Conservation (phyloP, 2,113 vertebrate species). For the Grus americana region DNA sequence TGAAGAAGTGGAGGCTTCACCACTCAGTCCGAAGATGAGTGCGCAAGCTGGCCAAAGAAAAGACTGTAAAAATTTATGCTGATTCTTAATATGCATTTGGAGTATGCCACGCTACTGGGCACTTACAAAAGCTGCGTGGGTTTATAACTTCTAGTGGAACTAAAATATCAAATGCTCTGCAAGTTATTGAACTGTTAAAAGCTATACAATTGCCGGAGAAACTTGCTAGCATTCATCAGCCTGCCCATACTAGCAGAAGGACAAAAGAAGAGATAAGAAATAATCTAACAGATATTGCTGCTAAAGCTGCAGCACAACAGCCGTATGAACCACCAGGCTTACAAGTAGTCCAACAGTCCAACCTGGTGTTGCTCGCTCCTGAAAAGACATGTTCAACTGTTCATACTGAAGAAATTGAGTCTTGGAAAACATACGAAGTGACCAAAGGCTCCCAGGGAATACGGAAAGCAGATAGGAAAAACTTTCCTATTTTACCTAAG, state of each 20-base stretch:
- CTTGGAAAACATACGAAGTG: not conserved
- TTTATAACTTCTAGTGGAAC: not conserved
- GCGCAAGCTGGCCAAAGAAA: not conserved
- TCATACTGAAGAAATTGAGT: not conserved
- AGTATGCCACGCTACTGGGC: not conserved
- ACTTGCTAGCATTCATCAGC: not conserved
- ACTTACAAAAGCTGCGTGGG: not conserved
- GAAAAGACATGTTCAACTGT: not conserved
- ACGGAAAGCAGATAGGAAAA: not conserved
- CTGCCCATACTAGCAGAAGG: not conserved
- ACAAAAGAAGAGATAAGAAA: not conserved
- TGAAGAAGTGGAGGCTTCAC: not conserved
- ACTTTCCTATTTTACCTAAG: not conserved
- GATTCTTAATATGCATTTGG: not conserved
- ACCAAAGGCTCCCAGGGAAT: not conserved
- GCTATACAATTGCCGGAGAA: not conserved
- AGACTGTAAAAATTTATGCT: not conserved
- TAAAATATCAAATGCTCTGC: not conserved
- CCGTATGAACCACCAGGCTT: rapidly evolving
- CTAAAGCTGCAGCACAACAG: not conserved
- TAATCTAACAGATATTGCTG: not conserved
- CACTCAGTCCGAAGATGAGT: not conserved
- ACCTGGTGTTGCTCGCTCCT: not conserved
- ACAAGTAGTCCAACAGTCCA: not conserved
- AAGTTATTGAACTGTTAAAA: not conserved